Percentiles rank a stretch among this genome's conserved stretches.
These are phyloP conservation scores for Poecilia latipinna DNA, from an alignment of 2,113 vertebrate species.

Conservation along the genomic window DNA sequence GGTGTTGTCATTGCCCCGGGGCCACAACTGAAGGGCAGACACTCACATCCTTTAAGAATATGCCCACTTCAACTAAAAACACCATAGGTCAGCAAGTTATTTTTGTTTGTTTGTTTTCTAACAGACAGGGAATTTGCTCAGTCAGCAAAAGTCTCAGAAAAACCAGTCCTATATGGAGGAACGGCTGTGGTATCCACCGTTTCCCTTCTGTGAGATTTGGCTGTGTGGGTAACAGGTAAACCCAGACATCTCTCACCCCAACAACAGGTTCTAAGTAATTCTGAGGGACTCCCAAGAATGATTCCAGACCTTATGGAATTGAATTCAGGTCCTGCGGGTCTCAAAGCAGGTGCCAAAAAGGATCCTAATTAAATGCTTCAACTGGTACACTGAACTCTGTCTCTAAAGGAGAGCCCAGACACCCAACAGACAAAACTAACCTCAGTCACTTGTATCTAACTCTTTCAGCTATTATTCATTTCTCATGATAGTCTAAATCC, in stretches of 20 bases:
- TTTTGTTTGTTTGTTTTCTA: background rate
- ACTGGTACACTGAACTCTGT: too few species aligned
- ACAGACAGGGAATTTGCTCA: constrained; percentile 51
- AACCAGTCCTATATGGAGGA: background rate
- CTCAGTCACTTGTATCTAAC: background rate
- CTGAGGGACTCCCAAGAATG: background rate
- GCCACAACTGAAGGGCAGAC: constrained; percentile 59
- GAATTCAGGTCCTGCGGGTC: too few species aligned
- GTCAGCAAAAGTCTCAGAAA: constrained; percentile 43
- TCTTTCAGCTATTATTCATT: background rate
- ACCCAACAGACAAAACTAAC: too few species aligned
- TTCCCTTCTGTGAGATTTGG: too few species aligned
- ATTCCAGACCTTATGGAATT: background rate
- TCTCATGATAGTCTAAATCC: background rate
- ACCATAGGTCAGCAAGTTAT: constrained; percentile 49
- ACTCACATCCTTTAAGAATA: constrained; percentile 67
- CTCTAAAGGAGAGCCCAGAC: too few species aligned
- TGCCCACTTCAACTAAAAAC: constrained; percentile 42
- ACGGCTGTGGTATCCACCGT: too few species aligned
- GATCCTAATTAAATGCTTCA: too few species aligned
- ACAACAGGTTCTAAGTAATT: background rate
- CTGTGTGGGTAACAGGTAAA: too few species aligned
- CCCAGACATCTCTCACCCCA: too few species aligned
- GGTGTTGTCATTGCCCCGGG: constrained; percentile 54
- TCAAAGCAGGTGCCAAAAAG: too few species aligned